A percentile compares a stretch with the other conserved stretches of the same genome.
Conservation (phyloP, 2,888 invertebrate species). For the Galerucella calmariensis region DNA sequence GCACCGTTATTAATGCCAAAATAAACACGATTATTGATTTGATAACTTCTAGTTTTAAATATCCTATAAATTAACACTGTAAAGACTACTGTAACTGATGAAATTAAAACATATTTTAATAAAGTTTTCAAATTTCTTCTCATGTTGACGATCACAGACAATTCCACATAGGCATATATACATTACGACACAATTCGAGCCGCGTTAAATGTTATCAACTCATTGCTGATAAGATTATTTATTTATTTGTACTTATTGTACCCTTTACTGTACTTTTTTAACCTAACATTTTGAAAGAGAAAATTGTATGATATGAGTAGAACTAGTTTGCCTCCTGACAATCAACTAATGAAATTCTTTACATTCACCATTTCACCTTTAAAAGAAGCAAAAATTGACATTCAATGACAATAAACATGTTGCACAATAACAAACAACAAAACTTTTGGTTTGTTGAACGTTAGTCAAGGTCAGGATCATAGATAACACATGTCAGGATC, state of each 20-base stretch:
- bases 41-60: slow-evolving; percentile 47
- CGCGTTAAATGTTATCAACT: slow-evolving; percentile 23
- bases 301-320: background rate
- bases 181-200: slow-evolving; percentile 7
- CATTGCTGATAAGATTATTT: slow-evolving; percentile 34
- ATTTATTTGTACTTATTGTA: background rate
- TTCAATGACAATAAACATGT: slow-evolving; percentile 17
- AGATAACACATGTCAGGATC: too few relatives aligned
- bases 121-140: slow-evolving; percentile 61
- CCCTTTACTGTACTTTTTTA: slow-evolving; percentile 6
- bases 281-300: slow-evolving; percentile 22
- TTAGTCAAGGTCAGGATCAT: too few relatives aligned
- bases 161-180: slow-evolving; percentile 36
- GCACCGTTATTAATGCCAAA: slow-evolving; percentile 32
- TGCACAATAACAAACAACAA: slow-evolving; percentile 31
- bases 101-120: slow-evolving; percentile 59
- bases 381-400: slow-evolving; percentile 20
- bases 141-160: slow-evolving; percentile 51
- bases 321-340: slow-evolving; percentile 15
- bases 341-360: slow-evolving; percentile 18
- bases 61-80: slow-evolving; percentile 61
- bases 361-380: slow-evolving; percentile 20
- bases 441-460: background rate
- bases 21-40: slow-evolving; percentile 14
- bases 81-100: slow-evolving; percentile 59